Base-by-base conservation (phyloP, 2,797 vertebrate genomes). In the Sebastes paucispinis region DNA sequence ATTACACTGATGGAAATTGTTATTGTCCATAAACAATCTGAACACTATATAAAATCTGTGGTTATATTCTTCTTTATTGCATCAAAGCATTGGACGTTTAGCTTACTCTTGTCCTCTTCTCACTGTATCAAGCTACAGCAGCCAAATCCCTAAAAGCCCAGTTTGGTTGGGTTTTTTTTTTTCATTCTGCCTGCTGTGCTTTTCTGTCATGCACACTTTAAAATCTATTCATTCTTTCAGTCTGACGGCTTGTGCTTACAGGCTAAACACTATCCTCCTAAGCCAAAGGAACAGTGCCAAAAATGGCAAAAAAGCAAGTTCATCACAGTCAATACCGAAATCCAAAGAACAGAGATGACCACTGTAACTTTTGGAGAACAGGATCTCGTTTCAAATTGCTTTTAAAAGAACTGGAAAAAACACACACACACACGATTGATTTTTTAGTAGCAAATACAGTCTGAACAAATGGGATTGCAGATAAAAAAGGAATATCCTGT, bases 181-280 rank as follows among this genome's bases (percentile, higher is more conserved):
- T 64, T 78, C 59, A n/a, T 80, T 76, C 70, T 79, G 77, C 76
- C 27, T 39, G 54, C 65, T 84, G 69, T 80, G 73, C 80, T 82
- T 82, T 84, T 84, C 68, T 90, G 79, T 79, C 75, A 82, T 62
- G 58, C 72, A 79, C 63, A 79, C 79, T 82, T 89, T 77, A 69
- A 81, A 87, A 88, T 84, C 77, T 79, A 80, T 89, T 83, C 75
- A 73, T 88, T 83, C 62, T 77, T 78, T 82, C 36, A 58, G n/a
- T 82, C 43, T 73, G 72, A 79, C 24, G 18, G 50, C 22, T 71
- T 54, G 69, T 73, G 80, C 80, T 82, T 79, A 82, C 74, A 70
- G 84, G 55, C 79, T 72, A 70, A 88, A 83, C 72, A 69, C 64
- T 32, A 43, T 75, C 60, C 55, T 27, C 64, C 78, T 55, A 67